These are phyloP conservation scores for Trachythela sp. DNA, from an alignment of 64 coral and sea anemone genomes.

Conservation along the genomic window DNA sequence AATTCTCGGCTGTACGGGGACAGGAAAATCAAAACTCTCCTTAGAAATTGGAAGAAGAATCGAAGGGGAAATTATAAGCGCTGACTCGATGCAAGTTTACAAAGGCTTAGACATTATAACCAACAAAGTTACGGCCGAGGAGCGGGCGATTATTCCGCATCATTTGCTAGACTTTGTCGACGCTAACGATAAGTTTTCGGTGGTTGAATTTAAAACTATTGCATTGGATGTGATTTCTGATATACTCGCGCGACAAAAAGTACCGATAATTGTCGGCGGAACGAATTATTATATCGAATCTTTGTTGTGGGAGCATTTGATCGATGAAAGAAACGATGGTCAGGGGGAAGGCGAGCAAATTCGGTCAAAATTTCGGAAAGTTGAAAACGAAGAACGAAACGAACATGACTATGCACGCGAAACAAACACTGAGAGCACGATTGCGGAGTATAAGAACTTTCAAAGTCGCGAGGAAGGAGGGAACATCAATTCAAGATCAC, in stretches of 20 bases:
- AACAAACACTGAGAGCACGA: not conserved
- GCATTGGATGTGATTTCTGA: constrained; percentile 73
- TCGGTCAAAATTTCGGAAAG: too few species aligned
- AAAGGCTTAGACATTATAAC: constrained; percentile 87
- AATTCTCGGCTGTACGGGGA: constrained; percentile 87
- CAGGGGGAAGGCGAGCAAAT: not conserved
- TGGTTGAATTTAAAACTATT: constrained; percentile 80
- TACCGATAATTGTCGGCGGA: constrained; percentile 87
- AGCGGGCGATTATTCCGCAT: constrained; percentile 57
- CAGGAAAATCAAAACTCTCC: constrained; percentile 98
- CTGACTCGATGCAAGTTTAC: constrained; percentile 99
- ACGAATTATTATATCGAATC: constrained; percentile 99
- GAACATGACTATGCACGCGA: not conserved
- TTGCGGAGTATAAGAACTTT: not conserved
- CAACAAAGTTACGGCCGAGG: constrained; percentile 79
- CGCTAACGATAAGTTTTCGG: constrained; percentile 77
- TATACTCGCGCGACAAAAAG: constrained; percentile 72
- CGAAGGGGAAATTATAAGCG: constrained; percentile 88
- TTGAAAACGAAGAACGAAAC: too few species aligned
- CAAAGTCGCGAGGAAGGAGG: not conserved
- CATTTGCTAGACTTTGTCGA: constrained; percentile 79
- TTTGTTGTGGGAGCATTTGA: constrained; percentile 78
- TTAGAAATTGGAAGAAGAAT: constrained; percentile 90
- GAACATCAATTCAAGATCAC: not conserved
- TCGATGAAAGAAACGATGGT: constrained; percentile 37